Percentiles rank a stretch among this genome's conserved stretches.
These are phyloP conservation scores for Noctilio leporinus DNA, from an alignment of 2,113 vertebrate species.

Conservation along the genomic window DNA sequence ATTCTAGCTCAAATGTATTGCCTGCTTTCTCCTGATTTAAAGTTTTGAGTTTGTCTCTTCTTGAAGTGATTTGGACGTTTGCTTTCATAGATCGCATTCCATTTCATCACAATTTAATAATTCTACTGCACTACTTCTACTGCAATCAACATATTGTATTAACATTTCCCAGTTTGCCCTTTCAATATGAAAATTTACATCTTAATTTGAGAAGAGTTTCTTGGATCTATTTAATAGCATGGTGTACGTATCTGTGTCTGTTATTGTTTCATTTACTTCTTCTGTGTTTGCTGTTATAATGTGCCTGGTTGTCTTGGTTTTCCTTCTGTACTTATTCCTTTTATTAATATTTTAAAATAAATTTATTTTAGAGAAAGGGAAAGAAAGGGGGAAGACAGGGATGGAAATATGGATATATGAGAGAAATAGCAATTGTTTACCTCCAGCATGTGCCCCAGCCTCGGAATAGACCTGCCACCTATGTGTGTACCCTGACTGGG, in stretches of 20 bases:
- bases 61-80: background rate
- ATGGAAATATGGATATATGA: no score
- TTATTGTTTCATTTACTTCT: background rate
- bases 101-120: background rate
- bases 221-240: background rate
- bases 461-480: no score
- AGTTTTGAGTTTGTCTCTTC: background rate
- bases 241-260: background rate
- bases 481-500: no score
- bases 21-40: background rate
- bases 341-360: background rate
- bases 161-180: background rate
- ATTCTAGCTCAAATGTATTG: background rate
- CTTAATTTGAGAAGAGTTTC: background rate
- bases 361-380: no score
- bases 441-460: no score
- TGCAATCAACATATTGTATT: background rate
- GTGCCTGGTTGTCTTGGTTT: background rate
- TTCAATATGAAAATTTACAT: background rate
- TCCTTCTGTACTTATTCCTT: background rate
- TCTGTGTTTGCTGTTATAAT: background rate
- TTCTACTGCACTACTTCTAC: background rate
- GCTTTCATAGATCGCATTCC: background rate
- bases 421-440: no score
- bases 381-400: no score